phyloP scores from a whole-genome alignment of 2,888 invertebrate species.

The Caenorhabditis wallacei region DNA sequence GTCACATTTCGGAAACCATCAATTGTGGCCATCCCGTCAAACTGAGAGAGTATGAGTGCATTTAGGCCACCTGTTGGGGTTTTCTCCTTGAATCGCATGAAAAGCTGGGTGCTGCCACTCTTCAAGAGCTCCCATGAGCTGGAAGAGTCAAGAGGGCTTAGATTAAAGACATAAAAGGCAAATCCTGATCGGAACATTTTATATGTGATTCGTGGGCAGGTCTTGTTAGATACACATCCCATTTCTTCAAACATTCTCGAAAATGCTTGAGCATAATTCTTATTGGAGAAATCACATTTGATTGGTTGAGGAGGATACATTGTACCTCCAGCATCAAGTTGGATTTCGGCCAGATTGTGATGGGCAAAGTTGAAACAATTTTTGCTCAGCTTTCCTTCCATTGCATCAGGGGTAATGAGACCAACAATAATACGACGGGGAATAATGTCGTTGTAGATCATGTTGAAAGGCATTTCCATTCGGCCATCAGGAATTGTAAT shows the following conservation, averaged over 20 bases:
- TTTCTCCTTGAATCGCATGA: slow-evolving; percentile 17
- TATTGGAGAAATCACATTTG: slow-evolving; percentile 7
- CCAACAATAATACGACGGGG: slow-evolving; percentile 28
- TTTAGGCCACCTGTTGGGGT: slow-evolving; percentile 13
- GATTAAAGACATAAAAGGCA: slow-evolving; percentile 14
- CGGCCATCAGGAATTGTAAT: slow-evolving; percentile 24
- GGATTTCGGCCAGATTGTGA: slow-evolving; percentile 8
- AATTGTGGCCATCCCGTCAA: neutral
- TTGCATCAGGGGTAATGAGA: neutral
- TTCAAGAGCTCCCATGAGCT: slow-evolving; percentile 22
- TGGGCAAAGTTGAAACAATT: slow-evolving; percentile 8
- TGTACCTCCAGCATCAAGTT: slow-evolving; percentile 25
- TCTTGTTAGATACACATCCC: slow-evolving; percentile 15
- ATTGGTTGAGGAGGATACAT: slow-evolving; percentile 33
- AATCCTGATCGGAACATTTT: slow-evolving; percentile 2
- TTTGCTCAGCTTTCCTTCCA: neutral
- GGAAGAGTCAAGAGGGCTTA: neutral
- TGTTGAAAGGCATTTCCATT: slow-evolving; percentile 12
- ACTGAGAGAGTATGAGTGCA: slow-evolving; percentile 13
- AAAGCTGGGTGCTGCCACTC: no score
- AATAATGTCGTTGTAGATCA: slow-evolving; percentile 26
- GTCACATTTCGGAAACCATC: slow-evolving; percentile 30
- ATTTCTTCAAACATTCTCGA: slow-evolving; percentile 27
- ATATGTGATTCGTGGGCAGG: slow-evolving; percentile 2
- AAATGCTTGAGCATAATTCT: slow-evolving; percentile 18